phyloP scores from a whole-genome alignment of 2,113 vertebrate genomes.

The Gobio gobio region DNA sequence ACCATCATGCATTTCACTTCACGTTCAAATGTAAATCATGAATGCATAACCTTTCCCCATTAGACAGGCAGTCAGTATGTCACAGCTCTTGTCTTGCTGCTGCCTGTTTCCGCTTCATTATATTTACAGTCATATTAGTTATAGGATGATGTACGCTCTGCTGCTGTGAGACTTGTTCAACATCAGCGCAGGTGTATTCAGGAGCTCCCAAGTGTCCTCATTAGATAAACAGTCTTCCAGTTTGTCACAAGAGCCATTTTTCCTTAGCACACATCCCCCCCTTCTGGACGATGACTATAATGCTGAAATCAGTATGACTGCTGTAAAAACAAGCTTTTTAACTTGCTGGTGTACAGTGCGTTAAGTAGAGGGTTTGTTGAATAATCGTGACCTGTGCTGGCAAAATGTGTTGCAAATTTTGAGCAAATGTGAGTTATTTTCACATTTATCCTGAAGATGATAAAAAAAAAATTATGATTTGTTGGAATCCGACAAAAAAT shows the following conservation, averaged over 20 bases:
- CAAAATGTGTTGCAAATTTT: no score
- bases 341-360: neutral
- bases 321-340: neutral
- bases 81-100: neutral
- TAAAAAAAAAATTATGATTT: no score
- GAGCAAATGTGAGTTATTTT: no score
- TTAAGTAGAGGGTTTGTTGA: neutral
- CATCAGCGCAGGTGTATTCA: neutral
- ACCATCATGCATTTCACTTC: neutral
- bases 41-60: neutral
- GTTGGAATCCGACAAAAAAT: no score
- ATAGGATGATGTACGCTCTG: constrained; percentile 30
- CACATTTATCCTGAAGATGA: no score
- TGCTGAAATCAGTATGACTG: neutral
- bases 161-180: constrained; percentile 40
- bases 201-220: constrained; percentile 23
- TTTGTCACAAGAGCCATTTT: neutral
- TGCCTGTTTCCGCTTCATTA: neutral
- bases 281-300: constrained; percentile 4
- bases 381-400: no score
- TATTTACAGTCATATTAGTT: constrained; percentile 14
- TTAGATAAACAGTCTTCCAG: neutral
- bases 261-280: neutral
- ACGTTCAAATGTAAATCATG: neutral
- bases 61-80: neutral